Conservation (phyloP, 2,888 invertebrate species). For the Theodoxus fluviatilis region DNA sequence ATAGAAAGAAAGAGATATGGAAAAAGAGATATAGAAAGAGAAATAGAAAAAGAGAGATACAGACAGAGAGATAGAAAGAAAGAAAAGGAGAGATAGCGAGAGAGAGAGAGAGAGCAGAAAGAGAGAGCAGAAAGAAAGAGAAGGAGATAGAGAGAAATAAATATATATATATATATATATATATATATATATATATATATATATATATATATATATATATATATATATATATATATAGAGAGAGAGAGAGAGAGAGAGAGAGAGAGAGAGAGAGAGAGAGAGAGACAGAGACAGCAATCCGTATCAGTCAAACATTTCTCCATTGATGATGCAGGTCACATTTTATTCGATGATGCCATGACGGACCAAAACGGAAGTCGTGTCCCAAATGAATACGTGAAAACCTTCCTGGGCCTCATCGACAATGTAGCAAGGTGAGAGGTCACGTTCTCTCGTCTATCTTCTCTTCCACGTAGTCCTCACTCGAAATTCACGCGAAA, state of each 20-base stretch:
- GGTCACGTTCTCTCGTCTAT: background rate
- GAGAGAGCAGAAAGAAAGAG: background rate
- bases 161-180: background rate
- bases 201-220: constrained; percentile 20
- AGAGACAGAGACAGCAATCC: background rate
- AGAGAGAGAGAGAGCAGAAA: background rate
- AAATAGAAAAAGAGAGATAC: background rate
- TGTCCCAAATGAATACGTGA: constrained; percentile 85
- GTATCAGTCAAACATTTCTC: too few relatives aligned
- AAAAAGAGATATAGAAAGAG: background rate
- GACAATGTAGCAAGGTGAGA: constrained; percentile 87
- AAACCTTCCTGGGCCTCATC: constrained; percentile 83
- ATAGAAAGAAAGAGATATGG: constrained; percentile 1
- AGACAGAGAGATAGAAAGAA: background rate
- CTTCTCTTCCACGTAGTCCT: background rate
- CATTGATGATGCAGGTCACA: too few relatives aligned
- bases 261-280: constrained; percentile 8
- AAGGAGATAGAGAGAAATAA: background rate
- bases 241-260: constrained; percentile 4
- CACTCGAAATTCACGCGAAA: too few relatives aligned
- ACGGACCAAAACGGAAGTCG: constrained; percentile 69
- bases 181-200: constrained; percentile 15
- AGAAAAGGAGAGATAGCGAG: background rate
- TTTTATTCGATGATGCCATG: constrained; percentile 97
- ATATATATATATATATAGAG: constrained; percentile 4